phyloP scores from a whole-genome alignment of 2,797 vertebrate species.

The Poecilia velifera region DNA sequence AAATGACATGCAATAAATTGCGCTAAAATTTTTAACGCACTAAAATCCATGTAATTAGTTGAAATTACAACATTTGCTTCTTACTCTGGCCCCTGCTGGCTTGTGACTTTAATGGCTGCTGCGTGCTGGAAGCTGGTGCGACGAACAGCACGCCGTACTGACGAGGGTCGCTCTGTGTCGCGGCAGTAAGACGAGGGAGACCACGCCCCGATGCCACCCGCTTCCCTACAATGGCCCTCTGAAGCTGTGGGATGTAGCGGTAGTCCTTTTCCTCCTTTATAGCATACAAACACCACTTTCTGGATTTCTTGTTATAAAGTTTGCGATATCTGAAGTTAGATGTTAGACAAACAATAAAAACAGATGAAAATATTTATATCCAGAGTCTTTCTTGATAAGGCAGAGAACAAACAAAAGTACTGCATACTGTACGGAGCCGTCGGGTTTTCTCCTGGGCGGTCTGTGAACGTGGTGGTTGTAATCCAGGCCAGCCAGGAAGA shows the following conservation, averaged over 20 bases:
- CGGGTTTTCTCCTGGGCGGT: not conserved
- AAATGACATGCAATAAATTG: not conserved
- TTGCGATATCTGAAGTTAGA: not conserved
- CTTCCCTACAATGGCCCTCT: not conserved
- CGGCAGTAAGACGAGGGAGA: not conserved
- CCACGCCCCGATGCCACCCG: not conserved
- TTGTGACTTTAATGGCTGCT: not conserved
- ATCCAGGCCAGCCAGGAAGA: not conserved
- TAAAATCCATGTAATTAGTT: not conserved
- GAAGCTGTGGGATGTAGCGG: not conserved
- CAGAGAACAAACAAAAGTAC: too few species aligned
- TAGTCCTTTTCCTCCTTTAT: not conserved
- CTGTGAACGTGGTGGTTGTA: not conserved
- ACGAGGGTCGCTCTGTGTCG: not conserved
- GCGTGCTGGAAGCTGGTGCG: not conserved
- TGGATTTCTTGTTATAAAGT: not conserved
- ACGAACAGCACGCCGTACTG: not conserved
- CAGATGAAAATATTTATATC: too few species aligned
- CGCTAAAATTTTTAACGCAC: not conserved
- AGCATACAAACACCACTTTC: not conserved
- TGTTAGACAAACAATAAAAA: not conserved
- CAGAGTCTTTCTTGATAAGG: not conserved
- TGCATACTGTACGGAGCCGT: not conserved
- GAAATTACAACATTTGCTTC: not conserved
- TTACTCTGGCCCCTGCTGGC: not conserved